Percentiles rank a stretch among this genome's conserved stretches.
Evolutionary conservation across 2,888 invertebrate species (phyloP).

Genomic region (Hydraecia micacea): DNA sequence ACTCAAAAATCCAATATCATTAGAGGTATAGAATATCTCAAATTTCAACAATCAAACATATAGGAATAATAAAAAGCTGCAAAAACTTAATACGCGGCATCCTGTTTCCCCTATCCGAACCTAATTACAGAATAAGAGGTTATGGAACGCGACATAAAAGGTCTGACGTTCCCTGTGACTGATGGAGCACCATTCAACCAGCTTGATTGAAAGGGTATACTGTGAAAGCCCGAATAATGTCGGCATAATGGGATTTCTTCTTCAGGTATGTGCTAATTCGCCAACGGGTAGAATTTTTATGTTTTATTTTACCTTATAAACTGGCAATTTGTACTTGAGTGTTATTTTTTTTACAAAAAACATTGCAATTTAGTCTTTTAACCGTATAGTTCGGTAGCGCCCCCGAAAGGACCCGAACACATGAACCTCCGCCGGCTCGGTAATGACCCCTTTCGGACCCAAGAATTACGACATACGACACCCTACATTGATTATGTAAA

Average conservation of each 20-base stretch:
- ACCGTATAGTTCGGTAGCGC: too few relatives aligned
- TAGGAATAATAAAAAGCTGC: constrained; percentile 67
- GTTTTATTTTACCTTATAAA: constrained; percentile 46
- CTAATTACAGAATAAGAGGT: constrained; percentile 83
- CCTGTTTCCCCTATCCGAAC: constrained; percentile 81
- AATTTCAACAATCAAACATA: constrained; percentile 37
- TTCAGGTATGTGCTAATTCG: constrained; percentile 77
- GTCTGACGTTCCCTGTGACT: constrained; percentile 77
- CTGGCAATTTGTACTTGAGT: constrained; percentile 34
- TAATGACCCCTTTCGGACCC: too few relatives aligned
- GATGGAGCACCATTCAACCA: constrained; percentile 84
- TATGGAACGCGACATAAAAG: constrained; percentile 79
- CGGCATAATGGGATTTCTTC: constrained; percentile 78
- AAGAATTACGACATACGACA: too few relatives aligned
- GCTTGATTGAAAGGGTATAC: constrained; percentile 84
- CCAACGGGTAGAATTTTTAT: constrained; percentile 50
- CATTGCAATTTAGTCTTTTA: constrained; percentile 1
- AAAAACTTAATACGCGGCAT: constrained; percentile 78
- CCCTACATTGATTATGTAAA: too few relatives aligned
- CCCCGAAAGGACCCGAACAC: too few relatives aligned
- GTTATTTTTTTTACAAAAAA: constrained; percentile 2
- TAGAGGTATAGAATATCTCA: constrained; percentile 43
- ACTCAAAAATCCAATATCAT: constrained; percentile 38
- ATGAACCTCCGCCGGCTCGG: too few relatives aligned
- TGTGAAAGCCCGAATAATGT: constrained; percentile 73